phyloP scores from a whole-genome alignment of 2,797 vertebrate species.

The Neosalanx taihuensis region DNA sequence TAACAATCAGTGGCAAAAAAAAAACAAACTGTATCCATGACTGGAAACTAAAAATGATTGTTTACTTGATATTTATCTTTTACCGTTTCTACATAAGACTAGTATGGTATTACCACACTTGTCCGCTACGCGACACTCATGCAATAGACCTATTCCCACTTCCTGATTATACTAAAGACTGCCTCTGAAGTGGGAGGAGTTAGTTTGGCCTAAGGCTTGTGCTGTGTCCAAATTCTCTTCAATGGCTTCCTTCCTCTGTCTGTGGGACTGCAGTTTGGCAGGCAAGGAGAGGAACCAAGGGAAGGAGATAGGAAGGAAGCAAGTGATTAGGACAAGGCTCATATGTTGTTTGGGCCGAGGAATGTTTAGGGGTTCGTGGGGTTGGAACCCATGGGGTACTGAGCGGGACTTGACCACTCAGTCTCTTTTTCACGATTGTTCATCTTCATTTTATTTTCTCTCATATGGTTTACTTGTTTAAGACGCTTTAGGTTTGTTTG shows the following conservation, averaged over 20 bases:
- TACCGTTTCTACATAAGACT: conserved; percentile 68
- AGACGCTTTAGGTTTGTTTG: conserved; percentile 65
- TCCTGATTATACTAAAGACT: conserved; percentile 57
- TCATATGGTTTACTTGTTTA: conserved; percentile 54
- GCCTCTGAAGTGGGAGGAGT: conserved; percentile 45
- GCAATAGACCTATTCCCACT: conserved; percentile 72
- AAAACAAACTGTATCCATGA: conserved; percentile 36
- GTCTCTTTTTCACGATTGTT: conserved; percentile 74
- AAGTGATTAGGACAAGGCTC: conserved; percentile 25
- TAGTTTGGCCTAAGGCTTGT: conserved; percentile 61
- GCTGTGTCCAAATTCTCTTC: conserved; percentile 55
- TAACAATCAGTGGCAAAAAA: conserved; percentile 60
- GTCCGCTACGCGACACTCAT: conserved; percentile 71
- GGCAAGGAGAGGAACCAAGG: neutral
- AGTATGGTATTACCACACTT: conserved; percentile 59
- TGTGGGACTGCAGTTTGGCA: neutral
- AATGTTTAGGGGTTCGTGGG: conserved; percentile 73
- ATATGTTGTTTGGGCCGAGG: conserved; percentile 60
- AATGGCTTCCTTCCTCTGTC: conserved; percentile 49
- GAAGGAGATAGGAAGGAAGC: neutral
- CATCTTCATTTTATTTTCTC: conserved; percentile 51
- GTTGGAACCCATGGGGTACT: conserved; percentile 57
- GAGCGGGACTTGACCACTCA: conserved; percentile 73
- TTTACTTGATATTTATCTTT: conserved; percentile 62
- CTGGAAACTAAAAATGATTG: conserved; percentile 69